Base-by-base conservation (phyloP, 2,113 vertebrate species). In the Barbus barbus region DNA sequence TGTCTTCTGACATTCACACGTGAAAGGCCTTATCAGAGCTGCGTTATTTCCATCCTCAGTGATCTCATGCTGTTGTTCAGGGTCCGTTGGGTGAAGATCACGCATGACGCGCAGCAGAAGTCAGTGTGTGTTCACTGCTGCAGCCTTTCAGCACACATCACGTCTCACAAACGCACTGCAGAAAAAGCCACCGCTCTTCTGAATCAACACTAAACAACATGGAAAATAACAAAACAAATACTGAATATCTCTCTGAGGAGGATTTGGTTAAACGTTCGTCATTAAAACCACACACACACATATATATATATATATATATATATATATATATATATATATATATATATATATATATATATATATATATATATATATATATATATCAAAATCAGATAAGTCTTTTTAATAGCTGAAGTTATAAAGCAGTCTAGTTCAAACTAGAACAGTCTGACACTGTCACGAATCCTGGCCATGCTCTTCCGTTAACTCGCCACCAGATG, bases 1-100 rank as follows among this genome's bases (percentile, higher is more conserved):
- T 89, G 84, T 90, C 88, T 63, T 87, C 89, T 93, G 91, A 91
- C 93, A 92, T 93, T 92, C 93, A 92, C 91, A 93, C 89, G 88
- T 63, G 60, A 63, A 16, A 5, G 12, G 26, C 5, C 26, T 63
- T 90, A 87, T 85, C 88, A 89, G 86, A 91, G 88, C 82, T 83
- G 85, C 89, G 86, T 92, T 90, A 90, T 92, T 92, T 90, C 87
- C 89, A 89, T 91, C 85, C 85, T 89, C 87, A 46, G 75, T 80
- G 20, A 79, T 76, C 78, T 84, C 79, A 86, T 83, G 89, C 89
- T 88, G 85, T 85, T 90, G 87, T 91, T 87, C 53, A 20, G 77
- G 60, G 58, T 89, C 84, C 85, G 88, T 67, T 76, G 85, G 87
- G 87, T 84, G 84, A 83, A 84, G 87, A 90, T 89, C 83, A n/a